Evolutionary conservation across 2,113 vertebrate species (phyloP).

Genomic region (Pyrgilauda ruficollis): DNA sequence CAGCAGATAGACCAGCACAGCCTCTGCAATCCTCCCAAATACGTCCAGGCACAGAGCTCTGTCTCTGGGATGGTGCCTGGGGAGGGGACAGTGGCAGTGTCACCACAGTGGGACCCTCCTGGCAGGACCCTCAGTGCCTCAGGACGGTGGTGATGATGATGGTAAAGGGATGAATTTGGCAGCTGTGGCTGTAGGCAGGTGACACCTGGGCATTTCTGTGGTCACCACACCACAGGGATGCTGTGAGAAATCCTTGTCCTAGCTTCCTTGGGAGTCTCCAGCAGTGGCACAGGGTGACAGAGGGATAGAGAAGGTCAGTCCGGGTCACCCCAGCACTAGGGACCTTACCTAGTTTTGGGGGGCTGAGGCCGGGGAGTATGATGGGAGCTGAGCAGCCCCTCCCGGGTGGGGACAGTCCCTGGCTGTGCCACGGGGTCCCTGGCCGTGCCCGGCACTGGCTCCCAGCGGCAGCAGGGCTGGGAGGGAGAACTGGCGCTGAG

Average conservation of each 20-base stretch:
- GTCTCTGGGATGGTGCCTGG: background rate
- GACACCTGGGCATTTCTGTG: background rate
- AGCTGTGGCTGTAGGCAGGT: background rate
- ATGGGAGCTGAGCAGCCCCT: background rate
- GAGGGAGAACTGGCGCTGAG: background rate
- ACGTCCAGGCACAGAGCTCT: fast-evolving
- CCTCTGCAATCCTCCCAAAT: background rate
- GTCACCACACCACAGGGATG: background rate
- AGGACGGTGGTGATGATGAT: background rate
- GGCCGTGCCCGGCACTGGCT: background rate
- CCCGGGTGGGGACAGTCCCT: too few species aligned
- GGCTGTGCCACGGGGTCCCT: background rate
- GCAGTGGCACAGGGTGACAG: background rate
- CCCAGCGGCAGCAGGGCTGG: fast-evolving
- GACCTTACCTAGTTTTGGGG: background rate
- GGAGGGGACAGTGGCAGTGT: background rate
- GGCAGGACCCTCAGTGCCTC: fast-evolving
- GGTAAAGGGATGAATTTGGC: background rate
- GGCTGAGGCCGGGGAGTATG: background rate
- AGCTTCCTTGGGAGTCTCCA: background rate
- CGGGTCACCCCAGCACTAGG: background rate
- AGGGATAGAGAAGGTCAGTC: background rate
- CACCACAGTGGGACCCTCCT: background rate
- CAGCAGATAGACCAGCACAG: background rate
- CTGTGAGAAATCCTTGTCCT: background rate